Conservation (phyloP, 2,888 invertebrate species). For the Drosophila algonquin region DNA sequence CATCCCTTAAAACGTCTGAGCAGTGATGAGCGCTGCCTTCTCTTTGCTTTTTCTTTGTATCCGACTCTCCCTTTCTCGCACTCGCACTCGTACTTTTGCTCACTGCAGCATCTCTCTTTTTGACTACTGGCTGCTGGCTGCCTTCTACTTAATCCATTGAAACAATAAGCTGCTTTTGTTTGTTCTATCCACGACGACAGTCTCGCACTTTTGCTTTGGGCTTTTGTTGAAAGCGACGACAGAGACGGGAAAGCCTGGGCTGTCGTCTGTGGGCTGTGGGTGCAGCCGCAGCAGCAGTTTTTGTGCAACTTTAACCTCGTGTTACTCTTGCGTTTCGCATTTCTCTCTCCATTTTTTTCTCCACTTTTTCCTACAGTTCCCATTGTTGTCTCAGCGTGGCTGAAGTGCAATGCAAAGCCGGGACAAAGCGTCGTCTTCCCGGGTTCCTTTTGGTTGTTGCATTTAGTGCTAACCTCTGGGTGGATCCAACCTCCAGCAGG, state of each 20-base stretch:
- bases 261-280: background rate
- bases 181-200: slow-evolving; percentile 53
- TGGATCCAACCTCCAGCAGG: background rate
- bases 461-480: slow-evolving; percentile 45
- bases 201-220: slow-evolving; percentile 42
- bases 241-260: background rate
- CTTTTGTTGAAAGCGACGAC: slow-evolving; percentile 25
- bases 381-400: slow-evolving; percentile 66
- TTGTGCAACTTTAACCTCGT: slow-evolving; percentile 20
- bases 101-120: slow-evolving; percentile 38
- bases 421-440: slow-evolving; percentile 56
- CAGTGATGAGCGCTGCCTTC: slow-evolving; percentile 28
- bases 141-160: slow-evolving; percentile 75
- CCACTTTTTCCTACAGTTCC: background rate
- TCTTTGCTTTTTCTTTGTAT: slow-evolving; percentile 1
- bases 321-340: background rate
- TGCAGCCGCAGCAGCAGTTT: slow-evolving; percentile 36
- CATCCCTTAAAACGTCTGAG: slow-evolving; percentile 40
- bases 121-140: slow-evolving; percentile 14
- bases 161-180: slow-evolving; percentile 80
- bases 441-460: slow-evolving; percentile 42
- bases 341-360: background rate
- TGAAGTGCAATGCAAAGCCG: slow-evolving; percentile 75
- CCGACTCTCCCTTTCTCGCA: background rate
- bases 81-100: background rate